Conservation (phyloP, 2,113 vertebrate species). For the Tragulus kanchil region DNA sequence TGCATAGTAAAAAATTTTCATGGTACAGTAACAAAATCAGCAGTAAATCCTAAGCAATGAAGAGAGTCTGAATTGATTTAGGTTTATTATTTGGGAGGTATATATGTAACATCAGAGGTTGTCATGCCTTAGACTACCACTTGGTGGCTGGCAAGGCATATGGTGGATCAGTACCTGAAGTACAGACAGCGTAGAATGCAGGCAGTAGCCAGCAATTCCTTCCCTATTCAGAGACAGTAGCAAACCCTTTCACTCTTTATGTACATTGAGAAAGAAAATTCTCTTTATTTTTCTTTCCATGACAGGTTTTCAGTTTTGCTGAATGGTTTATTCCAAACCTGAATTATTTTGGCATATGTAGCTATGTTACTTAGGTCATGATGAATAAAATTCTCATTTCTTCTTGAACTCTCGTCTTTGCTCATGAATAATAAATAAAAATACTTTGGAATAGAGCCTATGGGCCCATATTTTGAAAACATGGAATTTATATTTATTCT, state of each 20-base stretch:
- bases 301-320: constrained; percentile 32
- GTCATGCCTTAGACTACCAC: not conserved
- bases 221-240: not conserved
- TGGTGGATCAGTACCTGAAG: not conserved
- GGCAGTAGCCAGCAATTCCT: not conserved
- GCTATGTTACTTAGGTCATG: not conserved
- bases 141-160: not conserved
- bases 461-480: not conserved
- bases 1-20: not conserved
- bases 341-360: not conserved
- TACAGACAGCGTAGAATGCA: not conserved
- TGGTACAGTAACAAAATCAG: not conserved
- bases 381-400: constrained; percentile 17
- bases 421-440: not conserved
- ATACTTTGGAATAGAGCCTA: not conserved
- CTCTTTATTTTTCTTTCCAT: not conserved
- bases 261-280: not conserved
- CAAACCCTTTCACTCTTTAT: not conserved
- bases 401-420: constrained; percentile 35
- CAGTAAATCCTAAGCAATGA: not conserved
- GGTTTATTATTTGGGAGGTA: not conserved
- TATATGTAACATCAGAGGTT: not conserved
- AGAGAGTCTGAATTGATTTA: not conserved
- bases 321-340: not conserved
- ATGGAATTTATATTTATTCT: not conserved